A percentile compares a stretch with the other conserved stretches of the same genome.
Evolutionary conservation across 2,888 invertebrate species (phyloP).

Genomic region (Eupeodes luniger): DNA sequence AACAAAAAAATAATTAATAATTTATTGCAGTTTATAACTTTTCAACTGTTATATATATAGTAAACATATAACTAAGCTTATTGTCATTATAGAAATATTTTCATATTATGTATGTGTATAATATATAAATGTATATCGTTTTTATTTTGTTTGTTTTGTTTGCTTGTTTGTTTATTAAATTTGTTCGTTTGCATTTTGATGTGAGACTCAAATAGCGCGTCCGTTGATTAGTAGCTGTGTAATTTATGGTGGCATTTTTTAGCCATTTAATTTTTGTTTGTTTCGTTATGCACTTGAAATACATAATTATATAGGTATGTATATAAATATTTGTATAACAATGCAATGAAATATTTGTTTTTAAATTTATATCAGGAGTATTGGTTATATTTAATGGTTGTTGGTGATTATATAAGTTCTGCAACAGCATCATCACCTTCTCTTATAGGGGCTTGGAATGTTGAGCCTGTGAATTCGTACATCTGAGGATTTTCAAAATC

Average conservation of each 20-base stretch:
- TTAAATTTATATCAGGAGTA: slow-evolving; percentile 58
- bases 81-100: slow-evolving; percentile 75
- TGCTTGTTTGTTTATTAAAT: slow-evolving; percentile 26
- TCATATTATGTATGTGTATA: slow-evolving; percentile 31
- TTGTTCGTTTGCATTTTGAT: slow-evolving; percentile 48
- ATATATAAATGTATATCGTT: slow-evolving; percentile 23
- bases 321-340: slow-evolving; percentile 61
- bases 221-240: slow-evolving; percentile 59
- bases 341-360: slow-evolving; percentile 49
- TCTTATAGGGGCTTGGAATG: slow-evolving; percentile 88
- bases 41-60: slow-evolving; percentile 28
- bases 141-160: slow-evolving; percentile 40
- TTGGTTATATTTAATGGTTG: neutral
- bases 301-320: slow-evolving; percentile 33
- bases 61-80: slow-evolving; percentile 68
- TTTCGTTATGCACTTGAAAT: slow-evolving; percentile 36
- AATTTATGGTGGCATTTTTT: slow-evolving; percentile 22
- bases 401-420: slow-evolving; percentile 82
- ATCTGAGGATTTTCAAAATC: slow-evolving; percentile 78
- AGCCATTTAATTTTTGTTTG: slow-evolving; percentile 12
- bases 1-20: slow-evolving; percentile 22
- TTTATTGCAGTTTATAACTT: slow-evolving; percentile 46
- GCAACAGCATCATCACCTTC: slow-evolving; percentile 84
- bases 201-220: slow-evolving; percentile 50
- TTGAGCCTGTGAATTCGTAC: slow-evolving; percentile 87